Evolutionary conservation across 2,797 vertebrate genomes (phyloP).

Genomic region (Fistularia tabacaria): DNA sequence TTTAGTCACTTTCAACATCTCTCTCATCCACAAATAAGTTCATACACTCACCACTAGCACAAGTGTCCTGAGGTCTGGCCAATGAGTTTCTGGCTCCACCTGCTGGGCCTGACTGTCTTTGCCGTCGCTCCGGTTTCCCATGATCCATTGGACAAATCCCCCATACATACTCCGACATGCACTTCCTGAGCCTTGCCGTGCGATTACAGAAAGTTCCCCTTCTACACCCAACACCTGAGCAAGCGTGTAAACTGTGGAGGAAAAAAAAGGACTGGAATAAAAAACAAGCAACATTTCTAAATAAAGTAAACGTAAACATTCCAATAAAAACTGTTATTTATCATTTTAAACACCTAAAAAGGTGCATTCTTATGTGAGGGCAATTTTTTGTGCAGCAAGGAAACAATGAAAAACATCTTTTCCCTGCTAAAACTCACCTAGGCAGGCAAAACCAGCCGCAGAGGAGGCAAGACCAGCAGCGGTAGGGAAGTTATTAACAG

Average conservation of each 20-base stretch:
- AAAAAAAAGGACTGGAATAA: neutral
- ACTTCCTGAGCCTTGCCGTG: conserved; percentile 89
- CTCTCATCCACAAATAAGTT: conserved; percentile 1
- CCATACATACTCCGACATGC: conserved; percentile 93
- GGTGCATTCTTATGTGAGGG: too few relatives aligned
- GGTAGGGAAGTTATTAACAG: conserved; percentile 92
- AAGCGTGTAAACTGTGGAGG: conserved; percentile 79
- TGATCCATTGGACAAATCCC: conserved; percentile 92
- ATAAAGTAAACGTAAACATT: too few relatives aligned
- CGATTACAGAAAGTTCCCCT: conserved; percentile 86
- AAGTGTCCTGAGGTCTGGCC: conserved; percentile 88
- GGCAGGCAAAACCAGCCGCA: conserved; percentile 90
- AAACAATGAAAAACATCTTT: too few relatives aligned
- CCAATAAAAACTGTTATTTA: too few relatives aligned
- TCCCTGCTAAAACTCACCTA: conserved; percentile 71
- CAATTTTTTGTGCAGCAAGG: neutral
- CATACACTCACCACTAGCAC: conserved; percentile 85
- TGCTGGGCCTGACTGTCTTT: conserved; percentile 89
- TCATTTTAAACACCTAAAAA: too few relatives aligned
- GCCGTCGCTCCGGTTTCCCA: conserved; percentile 81
- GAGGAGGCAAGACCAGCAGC: conserved; percentile 94
- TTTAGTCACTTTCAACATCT: neutral
- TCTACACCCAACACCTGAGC: conserved; percentile 83
- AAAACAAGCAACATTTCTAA: too few relatives aligned
- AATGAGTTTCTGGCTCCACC: conserved; percentile 86